These are phyloP conservation scores for Carcinoscorpius rotundicauda DNA, from an alignment of 1,140 invertebrate genomes.

Conservation along the genomic window DNA sequence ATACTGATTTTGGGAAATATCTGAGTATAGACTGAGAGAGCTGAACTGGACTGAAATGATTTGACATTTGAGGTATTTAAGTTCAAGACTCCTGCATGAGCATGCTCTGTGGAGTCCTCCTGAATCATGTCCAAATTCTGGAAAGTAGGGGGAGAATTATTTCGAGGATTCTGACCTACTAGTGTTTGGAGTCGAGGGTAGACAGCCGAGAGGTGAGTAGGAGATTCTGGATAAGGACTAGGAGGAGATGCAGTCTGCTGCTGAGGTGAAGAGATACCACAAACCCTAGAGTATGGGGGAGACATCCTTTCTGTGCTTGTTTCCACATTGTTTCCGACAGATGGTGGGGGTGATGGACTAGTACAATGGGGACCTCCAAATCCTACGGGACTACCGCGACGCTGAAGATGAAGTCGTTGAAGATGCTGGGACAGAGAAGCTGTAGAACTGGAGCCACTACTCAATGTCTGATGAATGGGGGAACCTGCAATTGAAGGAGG, in stretches of 20 bases:
- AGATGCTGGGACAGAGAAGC: constrained; percentile 33
- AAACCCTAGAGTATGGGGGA: constrained; percentile 9
- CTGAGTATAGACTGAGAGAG: background rate
- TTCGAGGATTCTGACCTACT: constrained; percentile 33
- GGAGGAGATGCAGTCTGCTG: constrained; percentile 13
- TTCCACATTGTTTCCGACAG: background rate
- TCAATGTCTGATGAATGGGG: constrained; percentile 23
- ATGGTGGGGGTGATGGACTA: constrained; percentile 9
- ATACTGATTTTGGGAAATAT: constrained; percentile 67
- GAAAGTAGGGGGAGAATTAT: constrained; percentile 35
- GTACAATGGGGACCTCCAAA: constrained; percentile 17
- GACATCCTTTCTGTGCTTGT: background rate
- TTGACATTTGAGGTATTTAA: constrained; percentile 4
- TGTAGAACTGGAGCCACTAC: constrained; percentile 14
- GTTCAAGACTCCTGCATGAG: constrained; percentile 6
- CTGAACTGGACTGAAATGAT: background rate
- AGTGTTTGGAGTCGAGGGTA: constrained; percentile 3
- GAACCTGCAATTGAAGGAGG: constrained; percentile 30
- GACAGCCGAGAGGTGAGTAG: constrained; percentile 12
- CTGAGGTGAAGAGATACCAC: constrained; percentile 9
- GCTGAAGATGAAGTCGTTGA: constrained; percentile 37
- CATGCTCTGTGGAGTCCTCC: constrained; percentile 49
- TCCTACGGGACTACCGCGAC: constrained; percentile 16
- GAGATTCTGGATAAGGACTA: constrained; percentile 14
- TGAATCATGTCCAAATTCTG: constrained; percentile 69